These are phyloP conservation scores for Hiodon tergisus DNA, from an alignment of 2,113 vertebrate genomes.

Conservation along the genomic window DNA sequence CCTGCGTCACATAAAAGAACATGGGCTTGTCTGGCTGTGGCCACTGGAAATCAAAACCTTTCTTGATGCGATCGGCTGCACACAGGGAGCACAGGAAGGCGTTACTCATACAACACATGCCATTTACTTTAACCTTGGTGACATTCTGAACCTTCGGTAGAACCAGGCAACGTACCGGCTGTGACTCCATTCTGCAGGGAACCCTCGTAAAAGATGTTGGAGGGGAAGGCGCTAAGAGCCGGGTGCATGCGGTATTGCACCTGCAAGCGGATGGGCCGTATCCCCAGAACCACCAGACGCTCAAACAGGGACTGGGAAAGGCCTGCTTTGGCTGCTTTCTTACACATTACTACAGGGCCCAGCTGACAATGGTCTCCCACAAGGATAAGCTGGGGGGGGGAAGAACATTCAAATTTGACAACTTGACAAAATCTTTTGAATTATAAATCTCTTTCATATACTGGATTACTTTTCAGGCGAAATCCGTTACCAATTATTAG, in stretches of 20 bases:
- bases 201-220: slow-evolving; percentile 98
- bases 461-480: too few species aligned
- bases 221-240: slow-evolving; percentile 92
- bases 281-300: slow-evolving; percentile 91
- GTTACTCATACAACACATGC: background rate
- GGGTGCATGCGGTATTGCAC: slow-evolving; percentile 99
- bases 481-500: too few species aligned
- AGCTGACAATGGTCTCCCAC: slow-evolving; percentile 98
- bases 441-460: too few species aligned
- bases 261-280: slow-evolving; percentile 92
- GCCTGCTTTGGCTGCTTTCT: slow-evolving; percentile 94
- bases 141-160: background rate
- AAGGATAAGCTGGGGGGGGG: slow-evolving; percentile 76
- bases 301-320: slow-evolving; percentile 93
- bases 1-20: slow-evolving; percentile 98
- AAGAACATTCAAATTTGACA: background rate
- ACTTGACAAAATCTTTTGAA: too few species aligned
- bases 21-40: slow-evolving; percentile 97
- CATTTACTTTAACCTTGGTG: background rate
- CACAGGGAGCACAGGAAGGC: background rate
- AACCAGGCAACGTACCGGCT: slow-evolving; percentile 64
- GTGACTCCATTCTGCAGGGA: slow-evolving; percentile 95
- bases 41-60: slow-evolving; percentile 98
- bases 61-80: slow-evolving; percentile 90
- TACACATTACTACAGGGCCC: slow-evolving; percentile 96